These are phyloP conservation scores for Aporophyla lueneburgensis DNA, from an alignment of 2,888 invertebrate species.

Conservation along the genomic window DNA sequence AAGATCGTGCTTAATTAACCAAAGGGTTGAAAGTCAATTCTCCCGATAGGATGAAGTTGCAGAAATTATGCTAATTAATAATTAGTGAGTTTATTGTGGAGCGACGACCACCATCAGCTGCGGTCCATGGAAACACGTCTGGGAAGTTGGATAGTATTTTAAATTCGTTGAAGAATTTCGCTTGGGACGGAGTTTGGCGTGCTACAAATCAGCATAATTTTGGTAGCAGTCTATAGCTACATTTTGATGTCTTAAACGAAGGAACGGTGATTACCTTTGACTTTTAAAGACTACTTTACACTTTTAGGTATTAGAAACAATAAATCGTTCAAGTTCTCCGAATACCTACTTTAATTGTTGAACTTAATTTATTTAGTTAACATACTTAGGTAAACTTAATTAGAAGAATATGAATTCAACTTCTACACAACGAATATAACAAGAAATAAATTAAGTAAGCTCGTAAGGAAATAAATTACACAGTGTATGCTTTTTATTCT, in stretches of 20 bases:
- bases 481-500: slow-evolving; percentile 31
- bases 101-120: slow-evolving; percentile 8
- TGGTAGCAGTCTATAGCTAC: not conserved
- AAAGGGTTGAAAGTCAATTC: slow-evolving; percentile 58
- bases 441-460: not conserved
- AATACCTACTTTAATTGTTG: not conserved
- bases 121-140: slow-evolving; percentile 18
- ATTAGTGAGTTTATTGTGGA: slow-evolving; percentile 55
- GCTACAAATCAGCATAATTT: slow-evolving; percentile 8
- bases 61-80: slow-evolving; percentile 61
- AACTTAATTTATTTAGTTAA: not conserved
- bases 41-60: slow-evolving; percentile 42
- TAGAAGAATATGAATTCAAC: not conserved
- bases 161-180: slow-evolving; percentile 22
- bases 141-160: slow-evolving; percentile 17
- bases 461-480: not conserved
- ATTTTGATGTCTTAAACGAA: not conserved
- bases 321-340: slow-evolving; percentile 3
- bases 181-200: not conserved
- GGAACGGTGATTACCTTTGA: not conserved
- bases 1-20: slow-evolving; percentile 49
- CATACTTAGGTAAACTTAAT: not conserved
- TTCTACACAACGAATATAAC: not conserved
- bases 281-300: not conserved
- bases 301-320: not conserved